Evolutionary conservation across 2,113 vertebrate genomes (phyloP).

Genomic region (Neotoma lepida): DNA sequence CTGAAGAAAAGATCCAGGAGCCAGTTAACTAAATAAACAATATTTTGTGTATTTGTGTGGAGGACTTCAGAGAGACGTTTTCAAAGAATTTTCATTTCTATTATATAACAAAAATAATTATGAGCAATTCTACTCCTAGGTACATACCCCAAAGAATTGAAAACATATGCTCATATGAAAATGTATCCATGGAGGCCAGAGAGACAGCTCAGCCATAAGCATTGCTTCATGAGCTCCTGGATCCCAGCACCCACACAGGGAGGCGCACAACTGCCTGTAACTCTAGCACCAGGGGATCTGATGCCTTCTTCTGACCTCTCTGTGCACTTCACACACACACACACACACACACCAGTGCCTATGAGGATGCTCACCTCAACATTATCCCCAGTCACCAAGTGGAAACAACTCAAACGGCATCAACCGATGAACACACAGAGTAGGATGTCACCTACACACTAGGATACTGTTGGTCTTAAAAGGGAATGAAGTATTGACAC

Average conservation of each 20-base stretch:
- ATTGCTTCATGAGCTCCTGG: no score
- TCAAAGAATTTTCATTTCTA: conserved; percentile 43
- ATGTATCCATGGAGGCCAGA: background rate
- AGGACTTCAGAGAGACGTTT: background rate
- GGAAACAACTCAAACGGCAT: background rate
- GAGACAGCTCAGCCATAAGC: background rate
- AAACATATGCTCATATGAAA: background rate
- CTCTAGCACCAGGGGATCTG: no score
- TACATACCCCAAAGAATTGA: background rate
- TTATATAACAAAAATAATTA: conserved; percentile 27
- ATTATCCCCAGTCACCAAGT: background rate
- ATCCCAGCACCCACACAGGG: background rate
- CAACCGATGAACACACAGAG: background rate
- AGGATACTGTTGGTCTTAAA: background rate
- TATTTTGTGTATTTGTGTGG: background rate
- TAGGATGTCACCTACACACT: background rate
- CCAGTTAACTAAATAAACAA: background rate
- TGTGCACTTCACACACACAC: background rate
- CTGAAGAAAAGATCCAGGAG: conserved; percentile 37
- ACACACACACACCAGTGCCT: background rate
- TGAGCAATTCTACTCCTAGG: background rate
- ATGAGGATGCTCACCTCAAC: background rate
- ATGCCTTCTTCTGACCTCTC: background rate
- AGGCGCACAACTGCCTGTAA: background rate
- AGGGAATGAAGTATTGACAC: background rate